phyloP scores from a whole-genome alignment of 2,797 vertebrate species.

The Etheostoma nigrum region DNA sequence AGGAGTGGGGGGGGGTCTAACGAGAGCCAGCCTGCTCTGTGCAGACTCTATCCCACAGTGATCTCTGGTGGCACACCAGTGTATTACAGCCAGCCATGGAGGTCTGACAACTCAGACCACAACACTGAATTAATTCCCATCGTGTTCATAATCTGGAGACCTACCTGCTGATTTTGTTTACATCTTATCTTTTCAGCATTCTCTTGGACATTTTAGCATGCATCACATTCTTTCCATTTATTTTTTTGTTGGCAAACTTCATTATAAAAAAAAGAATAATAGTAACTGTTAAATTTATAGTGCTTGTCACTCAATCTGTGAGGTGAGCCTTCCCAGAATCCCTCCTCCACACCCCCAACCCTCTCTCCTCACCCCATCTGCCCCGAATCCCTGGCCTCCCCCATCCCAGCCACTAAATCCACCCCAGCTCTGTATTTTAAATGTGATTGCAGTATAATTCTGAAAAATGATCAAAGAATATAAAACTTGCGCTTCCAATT shows the following conservation, averaged over 20 bases:
- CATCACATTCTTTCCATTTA: conserved; percentile 56
- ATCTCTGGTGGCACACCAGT: conserved; percentile 76
- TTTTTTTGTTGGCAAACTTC: conserved; percentile 63
- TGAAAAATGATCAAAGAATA: conserved; percentile 87
- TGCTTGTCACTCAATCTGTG: conserved; percentile 82
- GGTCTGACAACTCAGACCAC: conserved; percentile 40
- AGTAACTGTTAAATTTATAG: conserved; percentile 76
- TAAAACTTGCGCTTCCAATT: conserved; percentile 89
- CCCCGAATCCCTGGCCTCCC: conserved; percentile 44
- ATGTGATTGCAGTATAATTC: conserved; percentile 85
- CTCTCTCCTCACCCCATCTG: conserved; percentile 3
- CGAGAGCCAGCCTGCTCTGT: conserved; percentile 43
- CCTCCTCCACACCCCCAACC: conserved; percentile 13
- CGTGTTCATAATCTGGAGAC: conserved; percentile 40
- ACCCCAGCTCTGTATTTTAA: conserved; percentile 83
- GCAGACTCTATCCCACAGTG: conserved; percentile 59
- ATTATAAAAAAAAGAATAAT: conserved; percentile 59
- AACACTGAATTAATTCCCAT: conserved; percentile 26
- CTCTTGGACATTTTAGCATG: conserved; percentile 64
- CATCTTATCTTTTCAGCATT: conserved; percentile 50
- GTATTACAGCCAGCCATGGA: conserved; percentile 67
- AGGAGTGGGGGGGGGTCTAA: background rate
- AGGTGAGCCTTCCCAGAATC: conserved; percentile 72
- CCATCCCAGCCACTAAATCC: conserved; percentile 63
- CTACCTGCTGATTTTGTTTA: conserved; percentile 67